These are phyloP conservation scores for Psix sp. DNA, from an alignment of 1,140 invertebrate genomes.

Conservation along the genomic window DNA sequence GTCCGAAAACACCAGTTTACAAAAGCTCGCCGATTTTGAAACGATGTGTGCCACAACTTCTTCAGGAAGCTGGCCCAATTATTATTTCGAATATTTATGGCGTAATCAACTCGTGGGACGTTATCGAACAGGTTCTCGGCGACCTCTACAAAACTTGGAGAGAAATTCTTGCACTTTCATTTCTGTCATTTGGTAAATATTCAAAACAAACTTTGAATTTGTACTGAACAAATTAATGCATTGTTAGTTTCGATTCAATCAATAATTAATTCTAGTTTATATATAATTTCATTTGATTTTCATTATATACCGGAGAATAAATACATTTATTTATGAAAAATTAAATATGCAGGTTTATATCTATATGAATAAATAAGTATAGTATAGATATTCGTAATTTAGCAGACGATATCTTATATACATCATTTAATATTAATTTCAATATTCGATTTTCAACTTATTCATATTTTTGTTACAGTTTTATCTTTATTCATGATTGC, in stretches of 20 bases:
- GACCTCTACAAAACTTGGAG: constrained; percentile 93
- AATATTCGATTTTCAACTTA: constrained; percentile 3
- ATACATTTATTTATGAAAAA: no score
- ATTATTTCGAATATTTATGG: constrained; percentile 86
- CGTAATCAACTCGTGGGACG: constrained; percentile 90
- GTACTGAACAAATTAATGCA: no score
- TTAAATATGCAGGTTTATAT: no score
- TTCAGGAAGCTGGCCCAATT: constrained; percentile 79
- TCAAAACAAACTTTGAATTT: not conserved
- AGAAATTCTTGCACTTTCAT: constrained; percentile 88
- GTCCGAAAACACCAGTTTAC: constrained; percentile 84
- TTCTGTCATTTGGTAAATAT: constrained; percentile 87
- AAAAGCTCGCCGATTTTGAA: constrained; percentile 88
- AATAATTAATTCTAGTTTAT: no score
- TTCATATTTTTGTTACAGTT: constrained; percentile 79
- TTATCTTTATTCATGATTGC: constrained; percentile 89
- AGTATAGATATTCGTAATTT: no score
- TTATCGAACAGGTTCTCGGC: constrained; percentile 89
- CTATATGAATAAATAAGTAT: no score
- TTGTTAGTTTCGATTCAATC: no score
- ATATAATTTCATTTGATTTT: no score
- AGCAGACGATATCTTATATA: no score
- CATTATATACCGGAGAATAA: no score
- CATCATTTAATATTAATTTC: no score
- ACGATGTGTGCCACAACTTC: constrained; percentile 87